These are phyloP conservation scores for Pseudopipra pipra DNA, from an alignment of 2,113 vertebrate species.

Conservation along the genomic window DNA sequence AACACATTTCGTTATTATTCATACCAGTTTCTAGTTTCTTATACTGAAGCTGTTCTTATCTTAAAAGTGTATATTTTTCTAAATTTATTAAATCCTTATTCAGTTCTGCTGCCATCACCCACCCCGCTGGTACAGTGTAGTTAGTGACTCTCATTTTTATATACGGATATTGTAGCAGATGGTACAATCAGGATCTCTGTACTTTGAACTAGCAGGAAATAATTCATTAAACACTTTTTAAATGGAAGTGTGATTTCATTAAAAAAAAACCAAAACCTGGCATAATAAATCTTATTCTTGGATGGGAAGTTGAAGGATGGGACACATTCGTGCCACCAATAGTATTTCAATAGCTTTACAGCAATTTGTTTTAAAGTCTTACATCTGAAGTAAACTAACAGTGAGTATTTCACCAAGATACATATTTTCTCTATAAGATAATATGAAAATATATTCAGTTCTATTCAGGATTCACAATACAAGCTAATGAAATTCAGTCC, in stretches of 20 bases:
- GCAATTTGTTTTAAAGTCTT: not conserved
- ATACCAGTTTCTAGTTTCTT: not conserved
- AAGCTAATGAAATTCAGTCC: not conserved
- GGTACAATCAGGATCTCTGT: not conserved
- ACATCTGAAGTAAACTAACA: not conserved
- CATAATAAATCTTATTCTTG: not conserved
- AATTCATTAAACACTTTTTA: not conserved
- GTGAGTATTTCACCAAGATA: not conserved
- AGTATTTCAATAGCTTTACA: not conserved
- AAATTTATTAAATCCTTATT: not conserved
- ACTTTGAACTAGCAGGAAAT: not conserved
- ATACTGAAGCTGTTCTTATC: not conserved
- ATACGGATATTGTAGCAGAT: not conserved
- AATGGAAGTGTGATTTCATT: not conserved
- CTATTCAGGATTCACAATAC: not conserved
- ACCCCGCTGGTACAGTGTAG: not conserved
- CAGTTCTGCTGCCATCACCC: not conserved
- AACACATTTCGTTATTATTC: not conserved
- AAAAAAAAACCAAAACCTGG: not conserved
- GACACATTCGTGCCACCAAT: not conserved
- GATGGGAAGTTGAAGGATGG: not conserved
- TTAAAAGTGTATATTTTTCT: not conserved
- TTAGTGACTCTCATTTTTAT: not conserved
- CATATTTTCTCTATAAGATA: not conserved
- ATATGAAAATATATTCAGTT: not conserved